Evolutionary conservation across 2,888 invertebrate genomes (phyloP).

Genomic region (Tinea pellionella): DNA sequence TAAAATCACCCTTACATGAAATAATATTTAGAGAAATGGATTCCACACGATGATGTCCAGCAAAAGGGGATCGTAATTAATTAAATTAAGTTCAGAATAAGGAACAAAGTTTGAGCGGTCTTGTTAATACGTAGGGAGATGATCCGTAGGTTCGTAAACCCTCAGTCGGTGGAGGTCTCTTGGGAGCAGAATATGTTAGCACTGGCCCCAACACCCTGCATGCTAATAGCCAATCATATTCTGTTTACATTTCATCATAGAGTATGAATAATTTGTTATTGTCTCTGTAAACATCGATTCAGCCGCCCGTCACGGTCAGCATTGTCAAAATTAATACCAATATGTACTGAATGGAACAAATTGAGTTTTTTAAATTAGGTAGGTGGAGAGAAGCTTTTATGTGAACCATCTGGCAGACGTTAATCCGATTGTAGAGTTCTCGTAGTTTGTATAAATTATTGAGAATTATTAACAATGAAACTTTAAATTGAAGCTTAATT

Average conservation of each 20-base stretch:
- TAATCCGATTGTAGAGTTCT: not conserved
- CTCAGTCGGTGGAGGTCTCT: not conserved
- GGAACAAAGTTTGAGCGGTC: constrained; percentile 13
- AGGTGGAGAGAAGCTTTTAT: not conserved
- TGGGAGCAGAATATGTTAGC: constrained; percentile 1
- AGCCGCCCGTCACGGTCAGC: constrained; percentile 42
- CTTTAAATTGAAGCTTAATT: not conserved
- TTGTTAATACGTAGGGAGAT: constrained; percentile 6
- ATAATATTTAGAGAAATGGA: constrained; percentile 62
- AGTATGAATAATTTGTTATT: constrained; percentile 69
- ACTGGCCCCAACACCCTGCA: constrained; percentile 40
- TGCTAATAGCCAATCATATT: constrained; percentile 69
- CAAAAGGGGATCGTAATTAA: constrained; percentile 56
- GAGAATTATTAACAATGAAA: not conserved
- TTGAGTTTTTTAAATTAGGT: not conserved
- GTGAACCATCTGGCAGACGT: not conserved
- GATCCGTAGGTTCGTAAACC: constrained; percentile 11
- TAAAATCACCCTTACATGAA: constrained; percentile 17
- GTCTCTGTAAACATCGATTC: constrained; percentile 55
- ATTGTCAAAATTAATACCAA: constrained; percentile 60
- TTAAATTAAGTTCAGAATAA: constrained; percentile 38
- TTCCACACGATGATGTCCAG: constrained; percentile 18
- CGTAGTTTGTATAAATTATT: constrained; percentile 3
- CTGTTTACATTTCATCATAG: constrained; percentile 69
- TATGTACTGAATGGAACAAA: not conserved